Percentiles rank a stretch among this genome's conserved stretches.
Conservation (phyloP, 2,113 vertebrate genomes). For the Cyrtonyx montezumae region DNA sequence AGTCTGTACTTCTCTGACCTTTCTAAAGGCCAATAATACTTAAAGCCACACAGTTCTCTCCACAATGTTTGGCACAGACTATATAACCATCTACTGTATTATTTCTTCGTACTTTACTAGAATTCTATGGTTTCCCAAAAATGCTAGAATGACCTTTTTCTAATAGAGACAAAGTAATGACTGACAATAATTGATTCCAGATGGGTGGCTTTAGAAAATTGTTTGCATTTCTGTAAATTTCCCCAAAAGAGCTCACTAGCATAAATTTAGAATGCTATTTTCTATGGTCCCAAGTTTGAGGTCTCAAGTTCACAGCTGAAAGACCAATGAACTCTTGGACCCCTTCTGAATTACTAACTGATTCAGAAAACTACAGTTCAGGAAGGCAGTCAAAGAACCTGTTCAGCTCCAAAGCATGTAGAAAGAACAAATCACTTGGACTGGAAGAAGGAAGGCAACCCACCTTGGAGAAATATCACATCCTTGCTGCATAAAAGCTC, state of each 20-base stretch:
- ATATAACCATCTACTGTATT: background rate
- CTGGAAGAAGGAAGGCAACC: conserved; percentile 50
- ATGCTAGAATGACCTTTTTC: background rate
- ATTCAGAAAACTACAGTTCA: background rate
- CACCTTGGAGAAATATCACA: conserved; percentile 99
- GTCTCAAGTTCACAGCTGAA: background rate
- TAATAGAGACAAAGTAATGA: background rate
- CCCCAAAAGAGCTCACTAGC: background rate
- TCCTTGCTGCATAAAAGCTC: conserved; percentile 99
- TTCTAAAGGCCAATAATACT: background rate
- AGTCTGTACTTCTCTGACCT: background rate
- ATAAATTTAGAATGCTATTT: background rate
- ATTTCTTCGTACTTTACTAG: background rate
- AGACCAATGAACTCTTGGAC: background rate
- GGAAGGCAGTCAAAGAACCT: background rate
- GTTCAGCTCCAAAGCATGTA: background rate
- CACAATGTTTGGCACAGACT: background rate
- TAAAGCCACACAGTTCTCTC: background rate
- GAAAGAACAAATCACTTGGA: background rate
- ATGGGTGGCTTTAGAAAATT: background rate
- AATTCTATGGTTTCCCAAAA: background rate
- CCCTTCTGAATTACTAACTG: background rate
- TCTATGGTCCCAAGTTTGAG: background rate
- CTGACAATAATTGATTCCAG: background rate
- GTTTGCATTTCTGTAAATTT: background rate